Conservation (phyloP, 1,140 invertebrate genomes). For the Pseudomyrmex gracilis region DNA sequence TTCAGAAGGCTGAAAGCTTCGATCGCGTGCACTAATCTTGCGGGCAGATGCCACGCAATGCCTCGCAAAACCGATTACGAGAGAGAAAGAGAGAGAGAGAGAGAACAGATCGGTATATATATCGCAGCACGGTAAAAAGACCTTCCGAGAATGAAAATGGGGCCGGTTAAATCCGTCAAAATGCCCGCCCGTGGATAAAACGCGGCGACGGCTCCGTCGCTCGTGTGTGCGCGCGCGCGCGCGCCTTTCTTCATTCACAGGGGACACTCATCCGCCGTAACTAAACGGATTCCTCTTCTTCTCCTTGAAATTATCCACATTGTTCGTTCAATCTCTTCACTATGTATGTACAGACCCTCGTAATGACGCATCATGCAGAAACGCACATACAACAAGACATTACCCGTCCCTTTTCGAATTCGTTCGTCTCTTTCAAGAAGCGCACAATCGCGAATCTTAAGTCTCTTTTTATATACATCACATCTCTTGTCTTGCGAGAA, state of each 20-base stretch:
- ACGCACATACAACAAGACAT: too few species aligned
- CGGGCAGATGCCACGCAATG: slow-evolving; percentile 79
- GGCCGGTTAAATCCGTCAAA: slow-evolving; percentile 71
- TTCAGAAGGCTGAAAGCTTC: slow-evolving; percentile 67
- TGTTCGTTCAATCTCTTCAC: slow-evolving; percentile 39
- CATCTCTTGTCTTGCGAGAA: too few species aligned
- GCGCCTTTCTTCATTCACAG: slow-evolving; percentile 42
- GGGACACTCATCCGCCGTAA: slow-evolving; percentile 68
- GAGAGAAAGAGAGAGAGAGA: not conserved
- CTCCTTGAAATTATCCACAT: slow-evolving; percentile 49
- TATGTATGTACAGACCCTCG: slow-evolving; percentile 3
- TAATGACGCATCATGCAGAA: slow-evolving; percentile 31
- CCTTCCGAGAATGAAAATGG: slow-evolving; percentile 64
- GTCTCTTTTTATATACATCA: not conserved
- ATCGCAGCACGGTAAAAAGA: slow-evolving; percentile 58
- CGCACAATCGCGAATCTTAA: slow-evolving; percentile 12
- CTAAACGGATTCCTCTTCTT: slow-evolving; percentile 69
- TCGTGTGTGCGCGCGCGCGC: slow-evolving; percentile 2
- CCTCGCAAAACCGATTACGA: slow-evolving; percentile 75
- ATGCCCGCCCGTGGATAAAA: slow-evolving; percentile 64
- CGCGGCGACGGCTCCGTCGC: slow-evolving; percentile 27
- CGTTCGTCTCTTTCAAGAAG: not conserved
- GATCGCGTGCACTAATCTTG: slow-evolving; percentile 77
- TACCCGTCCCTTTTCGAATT: slow-evolving; percentile 8
- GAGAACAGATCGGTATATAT: slow-evolving; percentile 48